Conservation (phyloP, 2,113 vertebrate species). For the Albula glossodonta region DNA sequence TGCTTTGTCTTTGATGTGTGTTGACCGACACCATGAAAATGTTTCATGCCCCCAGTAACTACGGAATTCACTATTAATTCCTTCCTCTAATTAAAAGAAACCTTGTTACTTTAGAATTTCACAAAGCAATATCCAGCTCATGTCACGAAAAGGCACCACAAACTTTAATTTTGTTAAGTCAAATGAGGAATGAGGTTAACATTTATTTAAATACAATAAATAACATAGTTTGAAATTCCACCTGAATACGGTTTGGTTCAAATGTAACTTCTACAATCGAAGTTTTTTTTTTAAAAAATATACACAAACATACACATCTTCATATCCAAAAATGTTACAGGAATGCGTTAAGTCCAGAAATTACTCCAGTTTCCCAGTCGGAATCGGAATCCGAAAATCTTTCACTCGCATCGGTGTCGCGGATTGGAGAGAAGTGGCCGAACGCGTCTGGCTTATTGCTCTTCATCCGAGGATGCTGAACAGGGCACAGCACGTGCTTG, state of each 20-base stretch:
- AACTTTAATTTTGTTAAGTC: no score
- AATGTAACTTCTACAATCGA: background rate
- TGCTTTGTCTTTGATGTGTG: background rate
- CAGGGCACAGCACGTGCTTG: conserved; percentile 43
- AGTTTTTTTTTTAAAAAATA: background rate
- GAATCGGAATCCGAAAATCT: conserved; percentile 73
- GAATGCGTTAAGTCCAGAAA: conserved; percentile 59
- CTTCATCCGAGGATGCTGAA: conserved; percentile 42
- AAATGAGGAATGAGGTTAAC: background rate
- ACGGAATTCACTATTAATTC: no score
- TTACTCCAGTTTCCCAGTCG: conserved; percentile 78
- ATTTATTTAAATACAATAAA: conserved; percentile 5
- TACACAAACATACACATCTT: conserved; percentile 58
- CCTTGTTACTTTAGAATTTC: no score
- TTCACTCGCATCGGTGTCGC: conserved; percentile 58
- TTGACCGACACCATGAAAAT: background rate
- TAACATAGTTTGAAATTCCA: background rate
- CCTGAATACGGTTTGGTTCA: background rate
- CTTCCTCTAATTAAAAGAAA: no score
- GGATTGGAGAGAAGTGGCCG: conserved; percentile 65
- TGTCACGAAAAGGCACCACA: no score
- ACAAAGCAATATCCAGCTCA: no score
- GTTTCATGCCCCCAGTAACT: background rate
- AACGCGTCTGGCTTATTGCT: conserved; percentile 43
- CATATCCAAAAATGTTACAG: background rate